These are phyloP conservation scores for Agrotis exclamationis DNA, from an alignment of 2,888 invertebrate species.

Conservation along the genomic window DNA sequence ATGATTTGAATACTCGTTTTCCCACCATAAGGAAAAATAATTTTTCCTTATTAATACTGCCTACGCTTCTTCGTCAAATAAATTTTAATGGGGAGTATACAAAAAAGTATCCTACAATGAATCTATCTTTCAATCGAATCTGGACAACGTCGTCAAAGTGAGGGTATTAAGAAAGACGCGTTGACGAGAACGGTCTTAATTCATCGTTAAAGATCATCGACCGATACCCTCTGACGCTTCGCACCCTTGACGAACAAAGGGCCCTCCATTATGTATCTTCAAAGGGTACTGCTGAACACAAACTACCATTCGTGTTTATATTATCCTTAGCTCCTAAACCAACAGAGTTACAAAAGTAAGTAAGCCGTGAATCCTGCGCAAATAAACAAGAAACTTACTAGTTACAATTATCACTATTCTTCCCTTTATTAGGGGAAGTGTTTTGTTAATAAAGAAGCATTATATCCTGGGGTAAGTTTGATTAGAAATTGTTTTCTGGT, in stretches of 20 bases:
- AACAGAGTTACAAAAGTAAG: conserved; percentile 27
- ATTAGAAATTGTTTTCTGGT: conserved; percentile 39
- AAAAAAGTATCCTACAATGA: background rate
- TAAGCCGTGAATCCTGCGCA: conserved; percentile 35
- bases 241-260: conserved; percentile 34
- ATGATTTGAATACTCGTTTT: too few relatives aligned
- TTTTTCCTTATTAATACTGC: background rate
- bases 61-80: too few relatives aligned
- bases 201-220: background rate
- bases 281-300: conserved; percentile 37
- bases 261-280: conserved; percentile 17
- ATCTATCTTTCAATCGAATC: background rate
- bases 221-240: conserved; percentile 1
- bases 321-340: conserved; percentile 47
- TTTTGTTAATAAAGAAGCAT: conserved; percentile 40
- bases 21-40: background rate
- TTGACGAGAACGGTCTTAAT: background rate
- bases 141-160: background rate
- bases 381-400: conserved; percentile 35
- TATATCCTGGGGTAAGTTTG: conserved; percentile 6
- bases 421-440: conserved; percentile 11
- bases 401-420: conserved; percentile 11
- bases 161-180: background rate
- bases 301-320: conserved; percentile 42
- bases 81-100: background rate